Conservation (phyloP, 2,797 vertebrate genomes). For the Brachyalestes nurse region DNA sequence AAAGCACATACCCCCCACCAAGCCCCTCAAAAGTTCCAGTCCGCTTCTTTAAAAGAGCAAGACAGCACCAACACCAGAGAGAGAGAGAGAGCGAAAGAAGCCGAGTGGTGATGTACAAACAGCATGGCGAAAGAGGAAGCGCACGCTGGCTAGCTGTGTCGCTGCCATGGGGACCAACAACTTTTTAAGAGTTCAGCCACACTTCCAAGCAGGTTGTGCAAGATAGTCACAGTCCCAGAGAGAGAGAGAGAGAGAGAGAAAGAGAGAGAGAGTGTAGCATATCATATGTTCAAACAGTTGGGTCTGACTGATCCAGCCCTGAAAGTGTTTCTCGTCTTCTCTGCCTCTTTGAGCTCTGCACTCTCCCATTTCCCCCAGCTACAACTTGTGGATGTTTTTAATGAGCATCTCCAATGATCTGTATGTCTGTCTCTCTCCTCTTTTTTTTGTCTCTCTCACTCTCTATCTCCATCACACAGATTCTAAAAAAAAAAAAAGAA, state of each 20-base stretch:
- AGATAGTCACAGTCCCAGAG: slow-evolving; percentile 29
- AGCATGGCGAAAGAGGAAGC: slow-evolving; percentile 15
- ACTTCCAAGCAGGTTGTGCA: slow-evolving; percentile 42
- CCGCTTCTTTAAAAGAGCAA: slow-evolving; percentile 32
- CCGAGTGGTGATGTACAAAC: slow-evolving; percentile 25
- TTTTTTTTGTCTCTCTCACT: neutral
- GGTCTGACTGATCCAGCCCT: slow-evolving; percentile 24
- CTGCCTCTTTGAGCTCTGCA: slow-evolving; percentile 21
- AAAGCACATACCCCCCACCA: slow-evolving; percentile 22
- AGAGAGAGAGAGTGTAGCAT: slow-evolving; percentile 15
- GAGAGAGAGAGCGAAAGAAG: slow-evolving; percentile 29
- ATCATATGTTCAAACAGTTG: slow-evolving; percentile 23
- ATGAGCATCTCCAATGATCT: slow-evolving; percentile 26
- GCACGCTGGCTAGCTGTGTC: slow-evolving; percentile 2
- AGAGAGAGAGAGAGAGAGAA: slow-evolving; percentile 5
- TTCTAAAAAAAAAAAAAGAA: slow-evolving; percentile 54
- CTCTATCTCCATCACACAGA: neutral
- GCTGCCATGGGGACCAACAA: slow-evolving; percentile 19
- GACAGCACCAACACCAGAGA: slow-evolving; percentile 30
- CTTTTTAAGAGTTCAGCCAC: slow-evolving; percentile 34
- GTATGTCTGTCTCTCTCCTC: slow-evolving; percentile 31
- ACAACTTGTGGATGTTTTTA: slow-evolving; percentile 38
- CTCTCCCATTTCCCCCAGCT: neutral
- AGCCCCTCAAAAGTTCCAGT: slow-evolving; percentile 41
- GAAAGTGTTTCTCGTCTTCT: slow-evolving; percentile 10